Evolutionary conservation across 2,113 vertebrate genomes (phyloP).

Genomic region (Plestiodon gilberti): DNA sequence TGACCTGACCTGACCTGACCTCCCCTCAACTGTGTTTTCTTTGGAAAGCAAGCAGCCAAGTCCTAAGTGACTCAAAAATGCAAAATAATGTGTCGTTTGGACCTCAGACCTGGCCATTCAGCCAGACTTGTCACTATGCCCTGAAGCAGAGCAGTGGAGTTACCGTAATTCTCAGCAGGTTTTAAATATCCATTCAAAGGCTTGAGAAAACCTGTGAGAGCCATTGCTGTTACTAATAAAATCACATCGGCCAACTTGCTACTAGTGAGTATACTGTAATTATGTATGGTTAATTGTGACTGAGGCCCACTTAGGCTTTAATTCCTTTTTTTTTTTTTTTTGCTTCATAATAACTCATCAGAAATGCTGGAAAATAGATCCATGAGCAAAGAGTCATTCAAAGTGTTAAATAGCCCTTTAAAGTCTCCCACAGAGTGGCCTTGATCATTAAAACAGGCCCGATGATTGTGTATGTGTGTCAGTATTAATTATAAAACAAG

Average conservation of each 20-base stretch:
- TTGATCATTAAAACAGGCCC: constrained; percentile 8
- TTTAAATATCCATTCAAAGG: background rate
- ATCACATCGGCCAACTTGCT: constrained; percentile 15
- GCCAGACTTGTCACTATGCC: background rate
- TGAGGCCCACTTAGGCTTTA: constrained; percentile 22
- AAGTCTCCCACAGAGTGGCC: constrained; percentile 1
- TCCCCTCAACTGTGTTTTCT: no score
- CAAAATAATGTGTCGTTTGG: no score
- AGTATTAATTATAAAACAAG: constrained; percentile 35
- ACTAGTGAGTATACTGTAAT: constrained; percentile 22
- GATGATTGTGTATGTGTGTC: background rate
- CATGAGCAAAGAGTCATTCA: background rate
- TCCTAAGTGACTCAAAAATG: no score
- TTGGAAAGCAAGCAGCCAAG: no score
- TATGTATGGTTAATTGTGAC: constrained; percentile 32
- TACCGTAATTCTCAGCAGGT: rapidly evolving
- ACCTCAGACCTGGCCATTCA: background rate
- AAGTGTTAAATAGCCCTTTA: background rate
- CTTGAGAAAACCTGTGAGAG: background rate
- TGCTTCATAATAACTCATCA: background rate
- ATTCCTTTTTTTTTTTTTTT: background rate
- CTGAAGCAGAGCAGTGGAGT: background rate
- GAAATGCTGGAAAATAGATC: constrained; percentile 34
- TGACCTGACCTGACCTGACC: no score
- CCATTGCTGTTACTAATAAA: background rate